phyloP scores from a whole-genome alignment of 1,140 invertebrate species.

The Ectropis grisescens region DNA sequence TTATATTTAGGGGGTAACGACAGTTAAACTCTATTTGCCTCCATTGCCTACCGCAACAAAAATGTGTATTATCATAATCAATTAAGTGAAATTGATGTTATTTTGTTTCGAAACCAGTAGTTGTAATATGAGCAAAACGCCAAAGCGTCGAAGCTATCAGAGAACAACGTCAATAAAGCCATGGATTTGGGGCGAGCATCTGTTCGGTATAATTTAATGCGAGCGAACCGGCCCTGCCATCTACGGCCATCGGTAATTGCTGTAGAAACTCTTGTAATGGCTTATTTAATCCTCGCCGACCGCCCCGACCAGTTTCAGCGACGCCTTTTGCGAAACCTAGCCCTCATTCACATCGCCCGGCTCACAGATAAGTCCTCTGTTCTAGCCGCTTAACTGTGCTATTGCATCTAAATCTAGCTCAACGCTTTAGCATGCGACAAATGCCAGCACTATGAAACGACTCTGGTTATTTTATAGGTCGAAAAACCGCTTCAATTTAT shows the following conservation, averaged over 20 bases:
- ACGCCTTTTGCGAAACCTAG: slow-evolving; percentile 4
- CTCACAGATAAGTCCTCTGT: too few relatives aligned
- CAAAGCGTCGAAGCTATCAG: not conserved
- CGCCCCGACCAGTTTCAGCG: slow-evolving; percentile 19
- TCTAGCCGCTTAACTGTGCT: too few relatives aligned
- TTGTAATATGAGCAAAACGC: slow-evolving; percentile 1
- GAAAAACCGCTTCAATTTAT: too few relatives aligned
- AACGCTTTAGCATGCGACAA: too few relatives aligned
- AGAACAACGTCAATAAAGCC: slow-evolving; percentile 20
- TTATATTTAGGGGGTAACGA: too few relatives aligned
- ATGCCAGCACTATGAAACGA: too few relatives aligned
- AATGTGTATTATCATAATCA: too few relatives aligned
- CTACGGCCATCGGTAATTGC: slow-evolving; percentile 38
- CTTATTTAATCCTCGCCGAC: slow-evolving; percentile 36
- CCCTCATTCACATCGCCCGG: not conserved
- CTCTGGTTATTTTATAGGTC: too few relatives aligned
- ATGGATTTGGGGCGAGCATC: slow-evolving; percentile 20
- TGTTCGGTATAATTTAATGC: slow-evolving; percentile 32
- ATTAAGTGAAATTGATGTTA: too few relatives aligned
- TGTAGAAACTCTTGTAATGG: slow-evolving; percentile 46
- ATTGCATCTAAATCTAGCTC: too few relatives aligned
- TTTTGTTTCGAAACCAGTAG: not conserved
- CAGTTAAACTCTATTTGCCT: too few relatives aligned
- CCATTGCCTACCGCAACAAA: too few relatives aligned
- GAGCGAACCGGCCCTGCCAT: slow-evolving; percentile 21